These are phyloP conservation scores for Tiliacea citrago DNA, from an alignment of 2,888 invertebrate genomes.

Conservation along the genomic window DNA sequence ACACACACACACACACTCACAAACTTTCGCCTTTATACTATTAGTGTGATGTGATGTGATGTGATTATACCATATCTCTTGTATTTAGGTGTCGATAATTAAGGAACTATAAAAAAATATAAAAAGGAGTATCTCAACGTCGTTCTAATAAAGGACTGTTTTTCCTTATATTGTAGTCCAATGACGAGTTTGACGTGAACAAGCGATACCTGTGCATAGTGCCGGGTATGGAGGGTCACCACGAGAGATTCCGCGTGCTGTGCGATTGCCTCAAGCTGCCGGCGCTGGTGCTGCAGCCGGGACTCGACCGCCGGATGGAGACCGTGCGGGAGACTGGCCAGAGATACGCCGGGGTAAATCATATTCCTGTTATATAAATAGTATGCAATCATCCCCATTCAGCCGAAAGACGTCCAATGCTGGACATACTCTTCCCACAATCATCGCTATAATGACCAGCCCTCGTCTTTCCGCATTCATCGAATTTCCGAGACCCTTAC, in stretches of 20 bases:
- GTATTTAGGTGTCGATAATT: too few species aligned
- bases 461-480: not conserved
- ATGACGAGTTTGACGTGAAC: constrained; percentile 60
- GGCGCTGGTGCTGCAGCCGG: constrained; percentile 77
- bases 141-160: not conserved
- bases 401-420: not conserved
- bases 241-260: constrained; percentile 67
- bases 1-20: too few species aligned
- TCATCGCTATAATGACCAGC: not conserved
- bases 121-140: not conserved
- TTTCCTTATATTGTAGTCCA: not conserved
- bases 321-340: constrained; percentile 70
- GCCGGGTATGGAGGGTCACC: constrained; percentile 78
- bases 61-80: too few species aligned
- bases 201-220: constrained; percentile 72
- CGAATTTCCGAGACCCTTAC: not conserved
- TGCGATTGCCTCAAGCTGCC: constrained; percentile 68
- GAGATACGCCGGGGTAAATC: constrained; percentile 68
- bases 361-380: not conserved
- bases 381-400: not conserved
- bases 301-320: constrained; percentile 70
- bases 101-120: not conserved
- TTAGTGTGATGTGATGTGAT: too few species aligned
- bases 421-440: not conserved
- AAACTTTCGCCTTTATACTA: too few species aligned